These are phyloP conservation scores for Pammene aurita DNA, from an alignment of 2,888 invertebrate genomes.

Conservation along the genomic window DNA sequence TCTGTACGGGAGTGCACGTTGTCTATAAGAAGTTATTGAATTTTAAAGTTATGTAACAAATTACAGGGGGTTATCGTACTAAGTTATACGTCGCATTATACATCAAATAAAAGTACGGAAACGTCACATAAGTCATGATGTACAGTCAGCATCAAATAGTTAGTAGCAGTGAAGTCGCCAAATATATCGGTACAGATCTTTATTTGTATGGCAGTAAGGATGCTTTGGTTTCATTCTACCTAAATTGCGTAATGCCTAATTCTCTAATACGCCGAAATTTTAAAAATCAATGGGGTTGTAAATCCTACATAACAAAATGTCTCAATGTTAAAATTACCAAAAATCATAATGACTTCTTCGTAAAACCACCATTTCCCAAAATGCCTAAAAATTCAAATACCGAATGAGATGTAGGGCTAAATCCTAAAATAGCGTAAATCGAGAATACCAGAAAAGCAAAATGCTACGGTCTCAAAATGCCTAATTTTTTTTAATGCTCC, in stretches of 20 bases:
- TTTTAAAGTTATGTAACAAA: too few species aligned
- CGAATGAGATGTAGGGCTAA: constrained; percentile 1
- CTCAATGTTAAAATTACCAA: background rate
- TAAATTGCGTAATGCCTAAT: background rate
- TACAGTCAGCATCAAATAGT: too few species aligned
- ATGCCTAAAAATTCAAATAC: constrained; percentile 4
- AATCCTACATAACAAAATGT: background rate
- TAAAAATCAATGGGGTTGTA: background rate
- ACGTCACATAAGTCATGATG: too few species aligned
- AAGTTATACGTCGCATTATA: too few species aligned
- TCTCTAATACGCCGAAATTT: background rate
- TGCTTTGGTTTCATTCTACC: too few species aligned
- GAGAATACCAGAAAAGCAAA: constrained; percentile 1
- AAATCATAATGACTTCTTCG: background rate
- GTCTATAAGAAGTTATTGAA: too few species aligned
- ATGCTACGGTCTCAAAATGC: background rate
- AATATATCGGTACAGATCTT: too few species aligned
- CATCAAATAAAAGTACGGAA: too few species aligned
- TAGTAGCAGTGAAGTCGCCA: too few species aligned
- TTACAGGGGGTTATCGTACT: too few species aligned
- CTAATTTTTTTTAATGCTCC: background rate
- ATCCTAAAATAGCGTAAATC: constrained; percentile 4
- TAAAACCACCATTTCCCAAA: constrained; percentile 4
- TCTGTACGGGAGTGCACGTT: too few species aligned
- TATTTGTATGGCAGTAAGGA: too few species aligned